A percentile compares a stretch with the other conserved stretches of the same genome.
phyloP scores from a whole-genome alignment of 2,113 vertebrate genomes.

The Pleuronectes platessa region DNA sequence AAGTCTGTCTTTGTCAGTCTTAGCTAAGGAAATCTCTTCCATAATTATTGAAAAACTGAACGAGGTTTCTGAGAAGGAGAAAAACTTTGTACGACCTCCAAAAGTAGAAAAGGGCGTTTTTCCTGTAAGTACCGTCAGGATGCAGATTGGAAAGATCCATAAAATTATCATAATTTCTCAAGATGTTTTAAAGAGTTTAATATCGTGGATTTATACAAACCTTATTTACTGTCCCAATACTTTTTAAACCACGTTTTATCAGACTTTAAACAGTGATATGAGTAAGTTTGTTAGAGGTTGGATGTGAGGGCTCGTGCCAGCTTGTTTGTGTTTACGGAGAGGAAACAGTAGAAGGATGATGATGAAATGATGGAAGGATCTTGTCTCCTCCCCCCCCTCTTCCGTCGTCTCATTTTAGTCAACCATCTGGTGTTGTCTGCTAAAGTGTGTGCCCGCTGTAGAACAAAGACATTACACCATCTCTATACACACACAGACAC shows the following conservation, averaged over 20 bases:
- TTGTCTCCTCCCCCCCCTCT: slow-evolving; percentile 71
- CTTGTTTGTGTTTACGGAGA: slow-evolving; percentile 53
- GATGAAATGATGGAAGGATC: slow-evolving; percentile 75
- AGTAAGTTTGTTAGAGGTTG: neutral
- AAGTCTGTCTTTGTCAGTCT: neutral
- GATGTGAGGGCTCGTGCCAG: slow-evolving; percentile 20
- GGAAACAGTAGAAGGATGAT: slow-evolving; percentile 67
- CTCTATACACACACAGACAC: slow-evolving; percentile 23
- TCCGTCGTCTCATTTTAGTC: slow-evolving; percentile 72
- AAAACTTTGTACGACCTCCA: neutral
- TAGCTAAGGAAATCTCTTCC: neutral
- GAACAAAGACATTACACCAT: slow-evolving; percentile 74
- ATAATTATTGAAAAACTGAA: neutral
- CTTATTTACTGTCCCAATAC: neutral
- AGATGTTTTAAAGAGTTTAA: neutral
- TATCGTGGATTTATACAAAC: neutral
- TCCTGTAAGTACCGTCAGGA: neutral
- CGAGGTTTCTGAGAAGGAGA: neutral
- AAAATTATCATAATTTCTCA: neutral
- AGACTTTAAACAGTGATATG: neutral
- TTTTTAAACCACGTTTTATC: neutral
- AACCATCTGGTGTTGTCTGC: slow-evolving; percentile 81
- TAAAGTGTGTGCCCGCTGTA: slow-evolving; percentile 69
- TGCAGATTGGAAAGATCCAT: neutral
- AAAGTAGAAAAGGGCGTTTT: neutral